Evolutionary conservation across 2,888 invertebrate species (phyloP), one percentile per base, ranked within the genome.

Genomic region (Patella caerulea): DNA sequence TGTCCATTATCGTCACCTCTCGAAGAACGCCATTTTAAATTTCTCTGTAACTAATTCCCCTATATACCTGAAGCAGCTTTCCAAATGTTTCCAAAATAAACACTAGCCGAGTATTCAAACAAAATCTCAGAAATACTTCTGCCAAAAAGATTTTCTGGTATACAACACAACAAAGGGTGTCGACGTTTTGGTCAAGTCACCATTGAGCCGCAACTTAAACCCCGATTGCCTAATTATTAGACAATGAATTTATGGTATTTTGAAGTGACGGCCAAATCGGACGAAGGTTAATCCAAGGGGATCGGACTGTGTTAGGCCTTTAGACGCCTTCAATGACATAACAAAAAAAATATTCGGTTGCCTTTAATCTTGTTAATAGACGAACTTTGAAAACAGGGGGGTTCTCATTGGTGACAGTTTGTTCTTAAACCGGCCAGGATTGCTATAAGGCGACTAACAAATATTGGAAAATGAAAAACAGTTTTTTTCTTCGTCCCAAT

Each of bases 71-170:
- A 65, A 24, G 14, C 19, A 65, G 19, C 19, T 3, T 65, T 65
- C 24, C 65, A 24, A 24, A 65, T 65, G 65, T 65, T 65, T 65
- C 45, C 45, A 45, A 45, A 45, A 45, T 45, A 45, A 45, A 65
- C 65, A 24, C 24, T 19, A 19, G 19, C 24, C 12, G 65, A 24
- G 19, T 24, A 65, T 65, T 24, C 19, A 65, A 65, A 65, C 24
- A 24, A 65, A 65, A 65, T 65, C 65, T 24, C 19, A 19, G 24
- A 19, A 65, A 19, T 65, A 24, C 19, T 65, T 65, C 65, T 65
- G 65, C 65, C 65, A 65, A 65, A 65, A 65, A 65, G 65, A 65
- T 65, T 65, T 24, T 65, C 65, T 24, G 24, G 65, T 65, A 65
- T 65, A 65, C 65, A 65, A 24, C 3, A 65, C 19, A 65, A 65